Base-by-base conservation (phyloP, 2,113 vertebrate species). In the Gasterosteus aculeatus region DNA sequence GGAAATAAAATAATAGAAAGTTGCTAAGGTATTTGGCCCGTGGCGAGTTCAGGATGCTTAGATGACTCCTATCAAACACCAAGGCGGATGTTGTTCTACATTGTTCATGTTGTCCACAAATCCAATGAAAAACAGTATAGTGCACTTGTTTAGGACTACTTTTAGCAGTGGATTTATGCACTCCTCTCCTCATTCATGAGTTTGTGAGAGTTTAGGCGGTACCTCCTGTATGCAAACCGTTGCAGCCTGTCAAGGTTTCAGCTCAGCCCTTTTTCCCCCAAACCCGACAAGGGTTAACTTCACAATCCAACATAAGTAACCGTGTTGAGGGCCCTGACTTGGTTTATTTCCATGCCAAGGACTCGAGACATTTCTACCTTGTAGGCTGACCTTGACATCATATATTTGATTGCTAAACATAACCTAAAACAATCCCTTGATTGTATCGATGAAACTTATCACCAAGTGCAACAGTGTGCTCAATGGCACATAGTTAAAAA, bases 1-100 rank as follows among this genome's bases (percentile, higher is more conserved):
- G 19, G n/a, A 57, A 71, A 33, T 62, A 38, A 26, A 44, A 31
- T 60, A 7, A 6, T 35, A 9, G 14, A 22, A 76, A 10, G 16
- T 46, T 57, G 60, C 49, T 19, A 8, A 31, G 15, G 14, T 14
- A 9, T 83, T 68, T 80, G 29, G 42, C 8, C 63, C 7, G 3
- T 73, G 19, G 49, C 26, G 66, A 29, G 35, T 67, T 68, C 22
- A 46, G 69, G 70, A 70, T 76, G 53, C 10, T 72, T 73, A 57
- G 58, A 68, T 44, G 11, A 61, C 54, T 33, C 29, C 64, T 41
- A 2, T 71, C 8, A 33, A 38, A 61, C 42, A 51, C 11, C 22
- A 51, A 38, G 4, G 19, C 10, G 31, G 38, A 3, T 39, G 9
- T 62, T 51, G 46, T 29, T 65, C 18, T 66, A 33, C 8, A 8